These are phyloP conservation scores for Pempheris klunzingeri DNA, from an alignment of 2,797 vertebrate species.

Conservation along the genomic window DNA sequence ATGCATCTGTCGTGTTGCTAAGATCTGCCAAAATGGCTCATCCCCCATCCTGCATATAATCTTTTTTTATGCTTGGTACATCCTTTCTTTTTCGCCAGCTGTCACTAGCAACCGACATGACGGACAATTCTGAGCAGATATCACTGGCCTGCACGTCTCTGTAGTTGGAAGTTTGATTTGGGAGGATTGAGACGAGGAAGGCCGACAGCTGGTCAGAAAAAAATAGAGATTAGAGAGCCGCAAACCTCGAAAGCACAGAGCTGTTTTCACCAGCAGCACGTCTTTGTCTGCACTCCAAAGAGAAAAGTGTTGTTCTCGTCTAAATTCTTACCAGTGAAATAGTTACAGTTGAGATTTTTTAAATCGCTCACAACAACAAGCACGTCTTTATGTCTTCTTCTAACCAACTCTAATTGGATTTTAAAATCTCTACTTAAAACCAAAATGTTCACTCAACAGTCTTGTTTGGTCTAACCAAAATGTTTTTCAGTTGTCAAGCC, in stretches of 20 bases:
- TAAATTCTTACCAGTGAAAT: conserved; percentile 11
- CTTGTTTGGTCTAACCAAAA: conserved; percentile 47
- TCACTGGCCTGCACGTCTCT: conserved; percentile 55
- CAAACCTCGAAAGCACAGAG: conserved; percentile 45
- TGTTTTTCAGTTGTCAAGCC: conserved; percentile 56
- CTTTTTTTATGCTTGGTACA: conserved; percentile 56
- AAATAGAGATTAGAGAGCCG: conserved; percentile 61
- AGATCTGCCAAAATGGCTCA: conserved; percentile 73
- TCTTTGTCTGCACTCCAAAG: conserved; percentile 50
- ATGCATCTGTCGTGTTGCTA: conserved; percentile 71
- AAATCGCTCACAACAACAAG: conserved; percentile 15
- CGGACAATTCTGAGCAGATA: conserved; percentile 60
- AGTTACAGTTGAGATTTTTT: conserved; percentile 7
- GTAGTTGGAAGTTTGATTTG: conserved; percentile 51
- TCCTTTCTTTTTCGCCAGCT: conserved; percentile 76
- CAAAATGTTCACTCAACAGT: conserved; percentile 41
- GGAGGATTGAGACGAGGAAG: conserved; percentile 52
- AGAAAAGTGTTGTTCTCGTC: conserved; percentile 10
- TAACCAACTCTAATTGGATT: conserved; percentile 40
- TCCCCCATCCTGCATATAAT: conserved; percentile 56
- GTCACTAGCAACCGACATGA: conserved; percentile 66
- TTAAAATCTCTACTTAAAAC: conserved; percentile 22
- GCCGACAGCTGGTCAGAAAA: conserved; percentile 69
- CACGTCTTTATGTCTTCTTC: conserved; percentile 5
- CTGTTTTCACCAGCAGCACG: conserved; percentile 41